phyloP scores from a whole-genome alignment of 2,797 vertebrate species.

The Cyclura pinguis region DNA sequence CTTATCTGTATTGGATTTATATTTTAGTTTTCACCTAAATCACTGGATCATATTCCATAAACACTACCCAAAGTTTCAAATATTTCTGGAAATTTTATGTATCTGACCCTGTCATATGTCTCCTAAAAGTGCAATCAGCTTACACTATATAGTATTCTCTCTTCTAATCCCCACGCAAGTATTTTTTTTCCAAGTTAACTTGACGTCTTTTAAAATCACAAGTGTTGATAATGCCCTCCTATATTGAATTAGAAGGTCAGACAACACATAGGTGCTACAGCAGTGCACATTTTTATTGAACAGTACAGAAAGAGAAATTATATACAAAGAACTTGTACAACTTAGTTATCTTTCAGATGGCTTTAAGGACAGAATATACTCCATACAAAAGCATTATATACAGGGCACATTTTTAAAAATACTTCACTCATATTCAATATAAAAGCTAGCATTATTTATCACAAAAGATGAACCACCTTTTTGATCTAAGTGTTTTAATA shows the following conservation, averaged over 20 bases:
- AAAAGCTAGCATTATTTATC: constrained; percentile 12
- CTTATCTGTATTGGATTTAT: not conserved
- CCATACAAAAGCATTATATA: not conserved
- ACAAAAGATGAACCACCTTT: not conserved
- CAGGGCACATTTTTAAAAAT: not conserved
- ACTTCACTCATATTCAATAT: not conserved
- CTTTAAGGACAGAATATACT: not conserved
- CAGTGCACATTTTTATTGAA: not conserved
- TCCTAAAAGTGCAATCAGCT: not conserved
- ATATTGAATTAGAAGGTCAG: not conserved
- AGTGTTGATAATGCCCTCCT: not conserved
- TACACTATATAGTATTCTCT: not conserved
- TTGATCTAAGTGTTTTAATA: not conserved
- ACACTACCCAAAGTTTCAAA: not conserved
- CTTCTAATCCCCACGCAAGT: too few species aligned
- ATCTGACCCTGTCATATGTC: not conserved
- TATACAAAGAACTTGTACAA: constrained; percentile 26
- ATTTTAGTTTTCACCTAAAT: not conserved
- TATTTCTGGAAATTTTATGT: not conserved
- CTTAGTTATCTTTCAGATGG: not conserved
- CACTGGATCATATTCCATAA: not conserved
- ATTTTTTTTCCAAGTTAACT: not conserved
- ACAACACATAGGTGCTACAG: not conserved
- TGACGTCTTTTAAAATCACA: not conserved
- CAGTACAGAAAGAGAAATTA: not conserved